Evolutionary conservation across 2,888 invertebrate genomes (phyloP).

Genomic region (Dicranocentrus wangi): DNA sequence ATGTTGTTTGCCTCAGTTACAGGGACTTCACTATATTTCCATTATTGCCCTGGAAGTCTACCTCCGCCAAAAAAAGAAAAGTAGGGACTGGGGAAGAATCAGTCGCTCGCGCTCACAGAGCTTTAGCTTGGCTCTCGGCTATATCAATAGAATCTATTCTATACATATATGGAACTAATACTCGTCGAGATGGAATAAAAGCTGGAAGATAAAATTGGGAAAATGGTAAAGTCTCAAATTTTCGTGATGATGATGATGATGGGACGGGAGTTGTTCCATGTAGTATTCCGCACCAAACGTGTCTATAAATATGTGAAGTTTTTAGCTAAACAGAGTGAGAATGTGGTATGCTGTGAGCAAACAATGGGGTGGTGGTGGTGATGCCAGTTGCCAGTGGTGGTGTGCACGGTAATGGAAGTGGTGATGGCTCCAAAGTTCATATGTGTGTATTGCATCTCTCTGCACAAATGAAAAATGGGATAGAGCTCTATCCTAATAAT

Average conservation of each 20-base stretch:
- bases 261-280: too few species aligned
- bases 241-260: neutral
- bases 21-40: constrained; percentile 6
- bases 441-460: too few species aligned
- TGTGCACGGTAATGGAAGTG: neutral
- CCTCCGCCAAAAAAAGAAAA: too few species aligned
- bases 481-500: too few species aligned
- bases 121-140: too few species aligned
- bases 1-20: neutral
- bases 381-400: neutral
- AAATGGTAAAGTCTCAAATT: constrained; percentile 21
- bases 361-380: constrained; percentile 4
- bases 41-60: neutral
- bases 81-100: too few species aligned
- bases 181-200: neutral
- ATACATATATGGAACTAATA: too few species aligned
- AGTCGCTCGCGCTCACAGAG: too few species aligned
- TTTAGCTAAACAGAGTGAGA: neutral
- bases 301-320: neutral
- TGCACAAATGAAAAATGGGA: too few species aligned
- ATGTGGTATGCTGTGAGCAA: neutral
- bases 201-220: neutral
- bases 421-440: neutral
- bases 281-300: neutral
- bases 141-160: too few species aligned